Percentiles rank a stretch among this genome's conserved stretches.
Conservation (phyloP, 2,113 vertebrate species). For the Eclectus roratus region DNA sequence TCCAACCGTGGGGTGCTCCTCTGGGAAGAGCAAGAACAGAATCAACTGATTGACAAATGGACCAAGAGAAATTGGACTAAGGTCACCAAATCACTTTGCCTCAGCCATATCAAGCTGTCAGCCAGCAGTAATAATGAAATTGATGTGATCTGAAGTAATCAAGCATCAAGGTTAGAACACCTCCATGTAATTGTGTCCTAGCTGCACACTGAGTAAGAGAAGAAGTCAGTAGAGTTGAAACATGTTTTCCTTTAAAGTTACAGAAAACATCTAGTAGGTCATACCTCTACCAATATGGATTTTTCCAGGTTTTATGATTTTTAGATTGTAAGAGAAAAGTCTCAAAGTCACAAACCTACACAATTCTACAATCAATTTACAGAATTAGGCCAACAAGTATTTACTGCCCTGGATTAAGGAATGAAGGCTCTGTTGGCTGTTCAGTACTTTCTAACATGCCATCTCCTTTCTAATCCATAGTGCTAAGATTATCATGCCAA, state of each 20-base stretch:
- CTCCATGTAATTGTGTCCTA: rapidly evolving
- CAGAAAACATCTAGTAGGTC: rapidly evolving
- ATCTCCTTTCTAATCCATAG: not conserved
- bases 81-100: not conserved
- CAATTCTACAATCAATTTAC: not conserved
- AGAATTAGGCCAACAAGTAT: not conserved
- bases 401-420: not conserved
- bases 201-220: not conserved
- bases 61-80: not conserved
- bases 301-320: not conserved
- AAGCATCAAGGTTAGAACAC: not conserved
- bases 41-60: not conserved
- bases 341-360: not conserved
- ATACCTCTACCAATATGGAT: rapidly evolving
- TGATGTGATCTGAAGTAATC: not conserved
- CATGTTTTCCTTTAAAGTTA: not conserved
- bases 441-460: not conserved
- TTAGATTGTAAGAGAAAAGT: not conserved
- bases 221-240: not conserved
- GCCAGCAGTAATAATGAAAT: not conserved
- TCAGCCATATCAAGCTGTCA: not conserved
- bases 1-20: not conserved
- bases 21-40: not conserved
- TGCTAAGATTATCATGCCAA: not conserved
- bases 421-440: not conserved